phyloP scores from a whole-genome alignment of 1,140 invertebrate genomes.

The Ips typographus region DNA sequence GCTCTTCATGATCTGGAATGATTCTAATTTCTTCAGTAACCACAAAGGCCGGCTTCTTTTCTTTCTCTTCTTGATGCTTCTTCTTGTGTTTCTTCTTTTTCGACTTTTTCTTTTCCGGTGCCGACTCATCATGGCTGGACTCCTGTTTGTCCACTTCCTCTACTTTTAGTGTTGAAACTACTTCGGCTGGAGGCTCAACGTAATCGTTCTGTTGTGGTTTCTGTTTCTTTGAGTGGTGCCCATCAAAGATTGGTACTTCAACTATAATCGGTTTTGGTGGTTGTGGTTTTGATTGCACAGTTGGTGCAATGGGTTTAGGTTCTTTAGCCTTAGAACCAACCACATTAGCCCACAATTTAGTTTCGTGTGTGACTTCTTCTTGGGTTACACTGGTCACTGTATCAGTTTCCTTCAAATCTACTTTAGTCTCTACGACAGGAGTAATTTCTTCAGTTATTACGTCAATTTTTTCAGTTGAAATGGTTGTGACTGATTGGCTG shows the following conservation, averaged over 20 bases:
- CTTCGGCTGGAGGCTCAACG: neutral
- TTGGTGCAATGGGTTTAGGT: neutral
- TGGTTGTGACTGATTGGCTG: too few species aligned
- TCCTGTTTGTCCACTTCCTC: slow-evolving; percentile 13
- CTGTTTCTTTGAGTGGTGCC: slow-evolving; percentile 6
- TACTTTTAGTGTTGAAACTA: neutral
- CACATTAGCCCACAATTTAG: slow-evolving; percentile 16
- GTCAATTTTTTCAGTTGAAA: neutral
- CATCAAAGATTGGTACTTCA: slow-evolving; percentile 21
- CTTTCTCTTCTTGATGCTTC: slow-evolving; percentile 32
- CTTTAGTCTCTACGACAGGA: neutral
- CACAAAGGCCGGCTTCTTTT: slow-evolving; percentile 33
- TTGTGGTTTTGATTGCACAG: neutral
- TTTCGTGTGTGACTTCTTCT: neutral
- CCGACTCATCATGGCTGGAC: slow-evolving; percentile 20
- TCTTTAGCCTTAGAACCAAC: slow-evolving; percentile 18
- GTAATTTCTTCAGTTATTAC: neutral
- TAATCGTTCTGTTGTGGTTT: slow-evolving; percentile 10
- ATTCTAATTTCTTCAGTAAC: slow-evolving; percentile 33
- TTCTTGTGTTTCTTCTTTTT: slow-evolving; percentile 38
- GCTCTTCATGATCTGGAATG: slow-evolving; percentile 30
- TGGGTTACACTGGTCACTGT: neutral
- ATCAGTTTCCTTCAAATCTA: neutral
- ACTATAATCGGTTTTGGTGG: slow-evolving; percentile 15
- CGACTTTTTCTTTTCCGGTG: slow-evolving; percentile 31